phyloP scores from a whole-genome alignment of 1,140 invertebrate genomes.

The Plectrocnemia conspersa region DNA sequence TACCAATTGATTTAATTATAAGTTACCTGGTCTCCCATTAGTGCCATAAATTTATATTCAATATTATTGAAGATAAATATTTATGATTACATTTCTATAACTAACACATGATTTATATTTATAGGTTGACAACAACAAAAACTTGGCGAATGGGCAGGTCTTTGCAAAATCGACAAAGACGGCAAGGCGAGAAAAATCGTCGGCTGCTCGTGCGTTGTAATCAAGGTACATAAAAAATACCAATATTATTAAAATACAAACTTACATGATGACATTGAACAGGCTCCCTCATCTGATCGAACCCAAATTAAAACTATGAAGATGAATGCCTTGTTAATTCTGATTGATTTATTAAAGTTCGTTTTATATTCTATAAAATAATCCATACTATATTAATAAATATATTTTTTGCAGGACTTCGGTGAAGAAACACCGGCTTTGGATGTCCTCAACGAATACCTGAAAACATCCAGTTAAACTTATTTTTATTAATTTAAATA shows the following conservation, averaged over 20 bases:
- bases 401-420: slow-evolving; percentile 71
- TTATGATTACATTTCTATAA: slow-evolving; percentile 5
- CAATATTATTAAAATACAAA: background rate
- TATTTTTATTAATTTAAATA: slow-evolving; percentile 29
- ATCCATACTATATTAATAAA: background rate
- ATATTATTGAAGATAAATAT: background rate
- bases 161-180: slow-evolving; percentile 99
- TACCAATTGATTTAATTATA: slow-evolving; percentile 27
- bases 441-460: slow-evolving; percentile 88
- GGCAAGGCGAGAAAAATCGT: slow-evolving; percentile 99
- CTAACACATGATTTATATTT: slow-evolving; percentile 1
- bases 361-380: too few species aligned
- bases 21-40: slow-evolving; percentile 34
- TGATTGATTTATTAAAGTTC: slow-evolving; percentile 1
- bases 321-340: slow-evolving; percentile 3
- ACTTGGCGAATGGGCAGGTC: slow-evolving; percentile 96
- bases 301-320: slow-evolving; percentile 19
- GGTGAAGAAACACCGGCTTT: slow-evolving; percentile 92
- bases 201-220: slow-evolving; percentile 96
- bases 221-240: slow-evolving; percentile 63
- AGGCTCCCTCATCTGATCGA: slow-evolving; percentile 26
- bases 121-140: slow-evolving; percentile 97
- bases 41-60: slow-evolving; percentile 21
- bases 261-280: slow-evolving; percentile 22
- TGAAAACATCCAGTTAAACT: slow-evolving; percentile 57